phyloP scores from a whole-genome alignment of 2,888 invertebrate species.

The Leptothorax acervorum region DNA sequence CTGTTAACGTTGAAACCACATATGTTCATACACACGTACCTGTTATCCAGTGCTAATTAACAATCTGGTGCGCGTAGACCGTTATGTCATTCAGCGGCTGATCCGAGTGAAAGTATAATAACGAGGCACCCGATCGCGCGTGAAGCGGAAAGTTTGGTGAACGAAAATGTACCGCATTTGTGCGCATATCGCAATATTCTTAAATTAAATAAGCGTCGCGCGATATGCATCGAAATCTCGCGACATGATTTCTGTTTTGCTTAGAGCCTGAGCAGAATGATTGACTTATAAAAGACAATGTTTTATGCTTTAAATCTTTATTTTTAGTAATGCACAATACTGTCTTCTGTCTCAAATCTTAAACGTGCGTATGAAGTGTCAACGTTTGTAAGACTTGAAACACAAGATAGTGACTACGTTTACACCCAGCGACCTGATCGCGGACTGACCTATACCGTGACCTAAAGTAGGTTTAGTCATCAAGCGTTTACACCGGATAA shows the following conservation, averaged over 20 bases:
- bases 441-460: no score
- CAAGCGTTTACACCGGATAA: no score
- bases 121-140: constrained; percentile 14
- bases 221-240: not conserved
- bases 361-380: no score
- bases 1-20: not conserved
- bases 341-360: no score
- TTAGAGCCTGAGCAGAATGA: no score
- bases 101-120: constrained; percentile 48
- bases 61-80: constrained; percentile 26
- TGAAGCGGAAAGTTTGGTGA: not conserved
- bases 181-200: not conserved
- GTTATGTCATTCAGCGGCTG: constrained; percentile 39
- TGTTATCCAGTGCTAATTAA: constrained; percentile 33
- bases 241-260: not conserved
- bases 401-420: no score
- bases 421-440: no score
- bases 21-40: not conserved
- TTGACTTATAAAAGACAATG: no score
- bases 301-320: no score
- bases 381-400: no score
- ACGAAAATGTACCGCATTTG: constrained; percentile 6
- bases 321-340: no score
- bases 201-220: not conserved
- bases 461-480: no score